Base-by-base conservation (phyloP, 2,888 invertebrate species). In the Drosophila incognita region DNA sequence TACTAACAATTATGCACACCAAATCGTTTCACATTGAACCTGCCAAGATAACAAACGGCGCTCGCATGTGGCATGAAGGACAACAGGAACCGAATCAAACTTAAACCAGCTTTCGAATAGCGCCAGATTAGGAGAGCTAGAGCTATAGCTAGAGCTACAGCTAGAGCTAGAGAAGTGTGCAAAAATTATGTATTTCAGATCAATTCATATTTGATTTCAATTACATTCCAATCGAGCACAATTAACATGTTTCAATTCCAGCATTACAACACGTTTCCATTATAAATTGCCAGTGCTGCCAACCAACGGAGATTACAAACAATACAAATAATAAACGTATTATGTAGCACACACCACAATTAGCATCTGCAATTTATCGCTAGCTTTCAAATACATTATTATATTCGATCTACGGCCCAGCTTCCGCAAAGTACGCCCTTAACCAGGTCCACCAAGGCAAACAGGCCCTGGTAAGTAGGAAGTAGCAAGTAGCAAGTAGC, bases 1-100 rank as follows among this genome's bases (percentile, higher is more conserved):
- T 46, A 53, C 29, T 65, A 63, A 70, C 83, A 77, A 69, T 73
- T 75, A 83, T 79, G 73, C 76, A 52, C 74, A 71, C 69, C 59
- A 60, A 70, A 61, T 31, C 54, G 58, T 59, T 72, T 83, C 64
- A 66, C 80, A 85, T 87, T 84, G 82, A 87, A 87, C 74, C 77
- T 80, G 80, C 69, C 76, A 69, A 69, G 74, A 77, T 65, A 77
- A 77, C 67, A 74, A 68, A 63, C 59, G 46, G 18, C 54, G 56
- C 65, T 71, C 73, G 72, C 58, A 69, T 68, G 61, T 76, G 48
- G 56, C 75, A 63, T 74, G 84, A 85, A 87, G 87, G 85, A 85
- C 74, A 85, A 84, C 85, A 87, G 85, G 85, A 85, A 85, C 81
- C 80, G 59, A 58, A 56, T 27, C n/a, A 18, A 36, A 49, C 21